phyloP scores from a whole-genome alignment of 2,888 invertebrate species.

The Drosophila neotestacea region DNA sequence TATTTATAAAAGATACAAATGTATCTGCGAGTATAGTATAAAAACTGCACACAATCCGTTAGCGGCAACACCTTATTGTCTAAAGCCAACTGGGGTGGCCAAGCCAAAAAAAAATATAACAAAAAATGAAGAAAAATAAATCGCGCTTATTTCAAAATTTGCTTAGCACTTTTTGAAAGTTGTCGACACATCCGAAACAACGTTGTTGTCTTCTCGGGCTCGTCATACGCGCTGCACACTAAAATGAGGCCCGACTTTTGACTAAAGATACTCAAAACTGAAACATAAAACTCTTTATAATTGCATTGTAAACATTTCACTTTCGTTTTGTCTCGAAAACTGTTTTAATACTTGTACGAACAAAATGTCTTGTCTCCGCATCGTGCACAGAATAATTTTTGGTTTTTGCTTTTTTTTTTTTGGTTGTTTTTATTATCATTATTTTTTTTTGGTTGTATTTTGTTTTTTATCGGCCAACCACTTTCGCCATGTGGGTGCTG shows the following conservation, averaged over 20 bases:
- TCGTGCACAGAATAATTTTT: slow-evolving; percentile 76
- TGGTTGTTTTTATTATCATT: slow-evolving; percentile 24
- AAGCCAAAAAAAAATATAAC: slow-evolving; percentile 18
- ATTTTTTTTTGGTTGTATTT: not conserved
- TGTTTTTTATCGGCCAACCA: slow-evolving; percentile 27
- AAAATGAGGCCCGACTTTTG: slow-evolving; percentile 47
- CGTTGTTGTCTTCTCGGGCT: not conserved
- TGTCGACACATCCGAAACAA: slow-evolving; percentile 39
- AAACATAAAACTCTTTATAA: slow-evolving; percentile 82
- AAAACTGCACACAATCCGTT: slow-evolving; percentile 42
- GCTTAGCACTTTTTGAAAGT: slow-evolving; percentile 81
- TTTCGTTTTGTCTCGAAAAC: slow-evolving; percentile 66
- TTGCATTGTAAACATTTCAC: slow-evolving; percentile 79
- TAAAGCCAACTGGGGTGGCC: slow-evolving; percentile 55
- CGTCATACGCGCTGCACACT: slow-evolving; percentile 73
- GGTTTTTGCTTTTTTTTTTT: slow-evolving; percentile 9
- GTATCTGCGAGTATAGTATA: slow-evolving; percentile 13
- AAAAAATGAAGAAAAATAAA: slow-evolving; percentile 12
- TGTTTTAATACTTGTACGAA: slow-evolving; percentile 48
- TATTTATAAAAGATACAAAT: slow-evolving; percentile 15
- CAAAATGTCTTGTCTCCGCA: slow-evolving; percentile 65
- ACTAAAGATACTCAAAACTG: slow-evolving; percentile 44
- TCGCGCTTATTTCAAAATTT: slow-evolving; percentile 50
- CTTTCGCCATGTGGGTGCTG: slow-evolving; percentile 76
- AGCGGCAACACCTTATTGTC: slow-evolving; percentile 37